Evolutionary conservation across 2,888 invertebrate species (phyloP).

Genomic region (Himalopsyche anomala): DNA sequence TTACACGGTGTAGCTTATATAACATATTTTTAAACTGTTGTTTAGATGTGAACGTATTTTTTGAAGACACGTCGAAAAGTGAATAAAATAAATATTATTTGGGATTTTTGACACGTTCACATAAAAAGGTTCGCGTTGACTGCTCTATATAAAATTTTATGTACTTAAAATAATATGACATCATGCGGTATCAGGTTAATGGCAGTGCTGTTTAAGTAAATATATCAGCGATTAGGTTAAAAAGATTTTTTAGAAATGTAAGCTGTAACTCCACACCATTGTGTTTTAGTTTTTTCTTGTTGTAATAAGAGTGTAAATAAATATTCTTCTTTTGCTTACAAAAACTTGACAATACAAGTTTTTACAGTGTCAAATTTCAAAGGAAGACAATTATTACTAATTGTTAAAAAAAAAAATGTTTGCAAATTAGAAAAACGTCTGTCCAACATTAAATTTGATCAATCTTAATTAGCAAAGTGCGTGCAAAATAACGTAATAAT

Average conservation of each 20-base stretch:
- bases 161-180: too few relatives aligned
- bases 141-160: too few relatives aligned
- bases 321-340: too few relatives aligned
- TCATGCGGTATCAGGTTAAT: background rate
- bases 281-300: too few relatives aligned
- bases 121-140: too few relatives aligned
- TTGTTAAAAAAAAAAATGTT: background rate
- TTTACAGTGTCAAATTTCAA: background rate
- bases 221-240: background rate
- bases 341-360: background rate
- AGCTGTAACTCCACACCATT: background rate
- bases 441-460: background rate
- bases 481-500: conserved; percentile 11
- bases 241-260: background rate
- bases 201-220: background rate
- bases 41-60: too few relatives aligned
- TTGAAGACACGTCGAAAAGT: too few relatives aligned
- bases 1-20: too few relatives aligned
- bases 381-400: background rate
- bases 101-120: too few relatives aligned
- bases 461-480: conserved; percentile 19
- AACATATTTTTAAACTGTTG: too few relatives aligned
- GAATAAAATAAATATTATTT: too few relatives aligned
- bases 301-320: too few relatives aligned
- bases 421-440: background rate